Conservation (phyloP, 2,113 vertebrate genomes). For the Pseudois nayaur region DNA sequence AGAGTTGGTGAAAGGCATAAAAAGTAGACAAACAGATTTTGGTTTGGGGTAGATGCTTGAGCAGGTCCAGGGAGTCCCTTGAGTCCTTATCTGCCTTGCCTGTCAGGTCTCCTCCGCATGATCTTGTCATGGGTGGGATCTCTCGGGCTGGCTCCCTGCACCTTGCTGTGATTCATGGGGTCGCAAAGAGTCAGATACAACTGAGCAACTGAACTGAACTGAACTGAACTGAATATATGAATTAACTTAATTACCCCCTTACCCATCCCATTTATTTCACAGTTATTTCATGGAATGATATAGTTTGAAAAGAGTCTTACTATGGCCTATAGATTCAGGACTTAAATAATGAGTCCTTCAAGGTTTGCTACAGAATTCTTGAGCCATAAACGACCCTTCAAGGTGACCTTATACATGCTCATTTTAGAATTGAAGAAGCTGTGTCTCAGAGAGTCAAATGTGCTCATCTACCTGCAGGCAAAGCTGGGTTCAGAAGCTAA, state of each 20-base stretch:
- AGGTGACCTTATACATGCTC: background rate
- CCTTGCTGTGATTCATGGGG: no score
- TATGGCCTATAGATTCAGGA: background rate
- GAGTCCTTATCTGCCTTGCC: no score
- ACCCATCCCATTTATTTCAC: background rate
- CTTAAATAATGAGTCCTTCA: background rate
- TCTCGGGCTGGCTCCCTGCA: no score
- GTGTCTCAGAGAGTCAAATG: background rate
- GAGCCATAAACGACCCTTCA: background rate
- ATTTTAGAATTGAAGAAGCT: background rate
- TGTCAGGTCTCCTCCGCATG: no score
- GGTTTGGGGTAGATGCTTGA: no score
- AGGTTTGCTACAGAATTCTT: background rate
- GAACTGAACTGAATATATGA: no score
- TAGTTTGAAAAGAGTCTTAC: background rate
- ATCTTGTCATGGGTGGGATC: no score
- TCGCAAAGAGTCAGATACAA: rapidly evolving
- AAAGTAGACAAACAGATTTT: no score
- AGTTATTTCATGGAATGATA: background rate
- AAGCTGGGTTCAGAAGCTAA: background rate
- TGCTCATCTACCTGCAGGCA: background rate
- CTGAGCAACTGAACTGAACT: no score
- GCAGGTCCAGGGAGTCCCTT: no score
- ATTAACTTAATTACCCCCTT: background rate
- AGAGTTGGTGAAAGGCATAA: no score